Percentiles rank a stretch among this genome's conserved stretches.
phyloP scores from a whole-genome alignment of 2,113 vertebrate genomes.

The Leptobrachium leishanense region DNA sequence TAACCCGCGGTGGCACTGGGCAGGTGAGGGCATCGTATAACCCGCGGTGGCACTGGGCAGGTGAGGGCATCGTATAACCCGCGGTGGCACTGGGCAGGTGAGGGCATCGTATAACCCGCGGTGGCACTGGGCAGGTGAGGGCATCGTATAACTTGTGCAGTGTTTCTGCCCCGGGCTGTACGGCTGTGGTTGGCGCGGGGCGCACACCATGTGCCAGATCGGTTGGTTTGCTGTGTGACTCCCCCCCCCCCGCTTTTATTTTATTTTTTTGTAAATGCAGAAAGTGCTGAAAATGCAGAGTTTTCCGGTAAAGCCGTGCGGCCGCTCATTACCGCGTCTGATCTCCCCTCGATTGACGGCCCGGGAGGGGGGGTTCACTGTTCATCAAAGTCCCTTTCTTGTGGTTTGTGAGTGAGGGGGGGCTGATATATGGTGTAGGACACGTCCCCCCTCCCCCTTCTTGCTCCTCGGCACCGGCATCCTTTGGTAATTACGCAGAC shows the following conservation, averaged over 20 bases:
- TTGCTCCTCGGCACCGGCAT: slow-evolving; percentile 1
- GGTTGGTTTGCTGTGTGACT: not conserved
- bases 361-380: slow-evolving; percentile 37
- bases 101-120: no score
- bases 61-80: no score
- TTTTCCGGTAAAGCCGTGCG: slow-evolving; percentile 61
- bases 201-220: no score
- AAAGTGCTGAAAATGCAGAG: slow-evolving; percentile 60
- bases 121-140: no score
- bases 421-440: not conserved
- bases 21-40: no score
- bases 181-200: no score
- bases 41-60: no score
- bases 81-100: no score
- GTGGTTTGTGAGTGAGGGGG: slow-evolving; percentile 28
- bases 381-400: slow-evolving; percentile 40
- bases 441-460: not conserved
- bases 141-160: no score
- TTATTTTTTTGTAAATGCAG: slow-evolving; percentile 60
- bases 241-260: slow-evolving; percentile 30
- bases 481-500: slow-evolving; percentile 25
- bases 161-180: no score
- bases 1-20: no score
- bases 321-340: slow-evolving; percentile 58
- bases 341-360: slow-evolving; percentile 49